These are phyloP conservation scores for Sialia sialis DNA, from an alignment of 2,113 vertebrate genomes.

Conservation along the genomic window DNA sequence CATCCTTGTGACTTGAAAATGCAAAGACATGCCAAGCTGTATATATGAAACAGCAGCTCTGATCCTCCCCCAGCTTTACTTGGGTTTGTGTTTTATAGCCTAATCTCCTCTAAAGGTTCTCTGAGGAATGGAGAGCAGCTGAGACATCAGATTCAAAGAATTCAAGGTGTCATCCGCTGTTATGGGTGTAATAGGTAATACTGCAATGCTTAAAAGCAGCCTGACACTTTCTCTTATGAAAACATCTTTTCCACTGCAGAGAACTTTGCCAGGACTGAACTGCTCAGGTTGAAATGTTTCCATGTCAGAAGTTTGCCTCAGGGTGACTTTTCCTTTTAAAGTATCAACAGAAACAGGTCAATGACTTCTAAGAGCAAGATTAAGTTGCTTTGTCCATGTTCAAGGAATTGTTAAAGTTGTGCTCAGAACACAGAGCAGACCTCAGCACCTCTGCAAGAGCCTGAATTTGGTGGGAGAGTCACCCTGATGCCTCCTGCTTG, in stretches of 20 bases:
- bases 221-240: background rate
- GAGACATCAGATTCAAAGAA: background rate
- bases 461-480: background rate
- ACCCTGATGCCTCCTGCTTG: background rate
- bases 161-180: background rate
- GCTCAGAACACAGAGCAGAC: background rate
- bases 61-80: background rate
- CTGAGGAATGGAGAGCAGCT: background rate
- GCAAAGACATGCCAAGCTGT: background rate
- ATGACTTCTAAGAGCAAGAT: background rate
- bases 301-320: background rate
- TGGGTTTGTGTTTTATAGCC: background rate
- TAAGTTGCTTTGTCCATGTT: background rate
- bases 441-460: background rate
- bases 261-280: background rate
- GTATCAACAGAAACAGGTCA: conserved; percentile 15
- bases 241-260: background rate
- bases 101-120: background rate
- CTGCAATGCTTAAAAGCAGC: background rate
- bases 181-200: background rate
- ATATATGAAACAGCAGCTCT: background rate
- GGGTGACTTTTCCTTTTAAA: background rate
- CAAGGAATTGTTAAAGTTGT: background rate
- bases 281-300: background rate
- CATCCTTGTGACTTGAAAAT: background rate